Percentiles rank a stretch among this genome's conserved stretches.
phyloP scores from a whole-genome alignment of 2,113 vertebrate genomes.

The Notechis scutatus region DNA sequence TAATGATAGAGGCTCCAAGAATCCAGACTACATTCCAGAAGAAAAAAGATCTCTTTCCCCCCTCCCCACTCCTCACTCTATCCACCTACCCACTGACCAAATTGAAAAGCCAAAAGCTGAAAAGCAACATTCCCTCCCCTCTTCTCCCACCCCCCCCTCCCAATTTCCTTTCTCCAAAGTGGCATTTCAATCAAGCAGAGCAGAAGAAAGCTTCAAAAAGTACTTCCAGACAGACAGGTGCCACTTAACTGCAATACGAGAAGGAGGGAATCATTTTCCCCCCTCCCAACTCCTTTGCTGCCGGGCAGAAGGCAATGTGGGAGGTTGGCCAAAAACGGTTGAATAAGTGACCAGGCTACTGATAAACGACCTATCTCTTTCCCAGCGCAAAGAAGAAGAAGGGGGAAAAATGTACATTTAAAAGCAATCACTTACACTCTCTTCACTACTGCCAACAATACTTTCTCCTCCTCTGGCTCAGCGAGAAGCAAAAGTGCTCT shows the following conservation, averaged over 20 bases:
- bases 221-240: conserved; percentile 1
- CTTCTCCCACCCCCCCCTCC: not conserved
- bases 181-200: not conserved
- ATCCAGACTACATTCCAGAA: not conserved
- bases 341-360: not conserved
- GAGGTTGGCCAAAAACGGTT: not conserved
- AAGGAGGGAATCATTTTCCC: not conserved
- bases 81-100: not conserved
- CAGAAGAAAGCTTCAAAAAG: too few species aligned
- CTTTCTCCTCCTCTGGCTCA: not conserved
- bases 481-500: not conserved
- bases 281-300: not conserved
- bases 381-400: not conserved
- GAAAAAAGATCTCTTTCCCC: not conserved
- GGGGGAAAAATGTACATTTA: not conserved
- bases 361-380: not conserved
- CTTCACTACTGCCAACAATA: not conserved
- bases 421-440: not conserved
- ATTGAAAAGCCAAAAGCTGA: not conserved
- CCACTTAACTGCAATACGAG: not conserved
- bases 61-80: not conserved
- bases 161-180: not conserved
- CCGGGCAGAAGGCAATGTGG: not conserved
- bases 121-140: not conserved
- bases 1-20: not conserved